Evolutionary conservation across 2,797 vertebrate genomes (phyloP).

Genomic region (Tolypeutes matacus): DNA sequence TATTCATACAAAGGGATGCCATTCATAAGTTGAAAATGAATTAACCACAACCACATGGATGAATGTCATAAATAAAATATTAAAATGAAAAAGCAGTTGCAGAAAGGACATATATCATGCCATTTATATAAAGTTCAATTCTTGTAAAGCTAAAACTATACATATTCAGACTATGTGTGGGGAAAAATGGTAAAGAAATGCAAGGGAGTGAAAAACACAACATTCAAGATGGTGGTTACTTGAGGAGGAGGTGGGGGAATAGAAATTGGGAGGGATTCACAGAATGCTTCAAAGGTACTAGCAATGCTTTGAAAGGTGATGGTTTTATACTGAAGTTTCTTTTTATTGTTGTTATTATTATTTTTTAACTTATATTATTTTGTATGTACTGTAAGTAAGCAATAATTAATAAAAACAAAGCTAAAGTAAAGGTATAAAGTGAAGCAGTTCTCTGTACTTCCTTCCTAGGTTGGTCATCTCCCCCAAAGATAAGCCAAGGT

Average conservation of each 20-base stretch:
- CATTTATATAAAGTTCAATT: neutral
- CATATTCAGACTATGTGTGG: neutral
- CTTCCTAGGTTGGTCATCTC: neutral
- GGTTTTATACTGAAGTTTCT: neutral
- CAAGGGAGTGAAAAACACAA: neutral
- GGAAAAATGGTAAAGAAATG: neutral
- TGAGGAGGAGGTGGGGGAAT: neutral
- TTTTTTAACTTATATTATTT: neutral
- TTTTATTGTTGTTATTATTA: neutral
- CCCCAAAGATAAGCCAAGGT: neutral
- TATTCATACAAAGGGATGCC: neutral
- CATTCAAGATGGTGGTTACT: neutral
- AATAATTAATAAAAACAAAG: neutral
- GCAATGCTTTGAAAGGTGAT: neutral
- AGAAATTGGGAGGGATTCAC: neutral
- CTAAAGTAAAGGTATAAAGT: neutral
- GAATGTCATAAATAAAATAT: neutral
- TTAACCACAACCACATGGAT: neutral
- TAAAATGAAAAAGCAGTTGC: neutral
- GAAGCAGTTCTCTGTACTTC: neutral
- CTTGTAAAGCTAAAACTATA: neutral
- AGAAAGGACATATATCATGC: neutral
- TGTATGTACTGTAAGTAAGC: neutral
- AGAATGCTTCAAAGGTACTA: neutral
- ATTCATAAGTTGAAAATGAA: neutral